Base-by-base conservation (phyloP, 2,797 vertebrate species). In the Myotis pilosus region DNA sequence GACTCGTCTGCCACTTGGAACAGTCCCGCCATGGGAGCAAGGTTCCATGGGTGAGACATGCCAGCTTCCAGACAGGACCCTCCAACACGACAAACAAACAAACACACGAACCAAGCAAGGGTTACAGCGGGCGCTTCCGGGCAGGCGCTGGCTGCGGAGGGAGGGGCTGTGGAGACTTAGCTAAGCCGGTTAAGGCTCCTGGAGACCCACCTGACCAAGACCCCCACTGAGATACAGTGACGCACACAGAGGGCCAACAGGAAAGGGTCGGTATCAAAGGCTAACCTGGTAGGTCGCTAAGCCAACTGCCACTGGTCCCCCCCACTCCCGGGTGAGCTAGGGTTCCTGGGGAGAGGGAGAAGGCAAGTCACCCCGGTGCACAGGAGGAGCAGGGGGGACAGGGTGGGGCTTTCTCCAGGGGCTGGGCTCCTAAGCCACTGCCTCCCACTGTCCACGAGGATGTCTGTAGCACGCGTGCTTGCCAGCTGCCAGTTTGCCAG, bases 391-490 rank as follows among this genome's bases (percentile, higher is more conserved):
- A 38, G 74, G 11, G 1, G 19, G 41, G 76, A 22, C 33, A 28
- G 53, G 17, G n/a, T 4, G 16, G 17, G 47, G 22, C 44, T 23
- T 4, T 16, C 60, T 16, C 10, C 0, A 0, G 6, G 0, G 16
- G 51, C 20, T 33, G 30, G 78, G 38, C 38, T 10, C 64, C n/a
- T 11, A 0, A 0, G 3, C 8, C 13, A 0, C 13, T 1, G 3
- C 25, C 44, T 15, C 69, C 6, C 22, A 44, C 57, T 15, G 68
- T 2, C 13, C 89, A 0, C 0, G 15, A 55, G n/a, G 44, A n/a
- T 4, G 20, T 11, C 3, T 6, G 1, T 0, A 0, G 9, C 10
- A 16, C 7, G 0, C 2, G 15, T 6, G 2, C 55, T 55, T 0
- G 15, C 47, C 68, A 80, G 82, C 55, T 8, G 16, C 19, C 3